Conservation (phyloP, 2,113 vertebrate genomes). For the Clarias gariepinus region DNA sequence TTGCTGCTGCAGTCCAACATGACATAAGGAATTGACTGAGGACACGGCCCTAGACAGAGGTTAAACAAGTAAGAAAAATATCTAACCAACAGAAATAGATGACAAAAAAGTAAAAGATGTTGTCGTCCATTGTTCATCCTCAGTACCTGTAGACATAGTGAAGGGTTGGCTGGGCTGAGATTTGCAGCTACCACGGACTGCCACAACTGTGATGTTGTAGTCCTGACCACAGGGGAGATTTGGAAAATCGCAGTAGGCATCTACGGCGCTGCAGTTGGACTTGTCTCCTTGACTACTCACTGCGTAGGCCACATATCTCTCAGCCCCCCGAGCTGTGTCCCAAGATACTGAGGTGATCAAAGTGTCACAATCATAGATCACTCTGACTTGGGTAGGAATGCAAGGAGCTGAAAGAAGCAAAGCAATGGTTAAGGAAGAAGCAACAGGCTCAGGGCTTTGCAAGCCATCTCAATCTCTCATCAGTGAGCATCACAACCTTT, state of each 20-base stretch:
- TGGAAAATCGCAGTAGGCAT: slow-evolving; percentile 62
- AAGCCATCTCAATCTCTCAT: neutral
- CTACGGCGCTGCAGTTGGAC: slow-evolving; percentile 41
- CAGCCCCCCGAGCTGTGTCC: slow-evolving; percentile 64
- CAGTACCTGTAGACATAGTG: slow-evolving; percentile 65
- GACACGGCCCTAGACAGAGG: slow-evolving; percentile 68
- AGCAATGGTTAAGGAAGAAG: slow-evolving; percentile 13
- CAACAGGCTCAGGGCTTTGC: neutral
- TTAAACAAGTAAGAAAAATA: neutral
- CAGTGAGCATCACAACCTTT: neutral
- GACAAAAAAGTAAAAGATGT: neutral
- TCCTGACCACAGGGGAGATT: slow-evolving; percentile 69
- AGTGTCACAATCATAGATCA: slow-evolving; percentile 59
- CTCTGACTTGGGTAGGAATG: slow-evolving; percentile 59
- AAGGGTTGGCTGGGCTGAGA: slow-evolving; percentile 61
- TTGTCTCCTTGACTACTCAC: slow-evolving; percentile 56
- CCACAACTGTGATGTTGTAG: slow-evolving; percentile 69
- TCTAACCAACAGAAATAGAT: neutral
- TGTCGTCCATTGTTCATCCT: neutral
- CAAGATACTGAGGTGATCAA: slow-evolving; percentile 65
- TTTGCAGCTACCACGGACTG: slow-evolving; percentile 57
- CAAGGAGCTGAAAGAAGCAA: slow-evolving; percentile 68
- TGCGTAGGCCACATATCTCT: slow-evolving; percentile 63
- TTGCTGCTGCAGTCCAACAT: slow-evolving; percentile 64
- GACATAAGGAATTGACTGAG: slow-evolving; percentile 51